Conservation (phyloP, 1,140 invertebrate genomes). For the Microplitis mediator region DNA sequence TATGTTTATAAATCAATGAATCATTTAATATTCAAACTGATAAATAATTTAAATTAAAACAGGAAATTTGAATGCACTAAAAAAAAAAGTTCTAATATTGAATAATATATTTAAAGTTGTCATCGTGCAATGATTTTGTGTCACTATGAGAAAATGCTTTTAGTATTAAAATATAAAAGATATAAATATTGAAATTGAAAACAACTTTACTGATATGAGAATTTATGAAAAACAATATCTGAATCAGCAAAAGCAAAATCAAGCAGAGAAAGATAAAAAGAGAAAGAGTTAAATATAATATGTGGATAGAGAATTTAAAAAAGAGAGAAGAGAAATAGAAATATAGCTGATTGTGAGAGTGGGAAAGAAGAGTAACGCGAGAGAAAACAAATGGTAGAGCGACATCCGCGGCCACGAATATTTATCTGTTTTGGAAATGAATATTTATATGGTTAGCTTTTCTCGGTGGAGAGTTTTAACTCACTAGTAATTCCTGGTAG, state of each 20-base stretch:
- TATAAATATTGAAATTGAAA: neutral
- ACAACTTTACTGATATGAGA: neutral
- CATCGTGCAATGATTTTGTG: neutral
- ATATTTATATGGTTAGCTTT: constrained; percentile 48
- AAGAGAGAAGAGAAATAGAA: no score
- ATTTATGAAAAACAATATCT: constrained; percentile 3
- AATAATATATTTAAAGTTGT: neutral
- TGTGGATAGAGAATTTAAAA: no score
- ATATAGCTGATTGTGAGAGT: neutral
- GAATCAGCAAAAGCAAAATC: neutral
- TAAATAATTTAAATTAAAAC: no score
- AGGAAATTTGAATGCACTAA: neutral
- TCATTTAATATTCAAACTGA: neutral
- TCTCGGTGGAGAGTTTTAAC: constrained; percentile 7
- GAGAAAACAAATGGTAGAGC: neutral
- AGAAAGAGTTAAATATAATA: neutral
- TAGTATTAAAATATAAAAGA: neutral
- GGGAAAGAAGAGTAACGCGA: no score
- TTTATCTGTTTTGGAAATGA: constrained; percentile 50
- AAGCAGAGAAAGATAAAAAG: neutral
- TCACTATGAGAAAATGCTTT: neutral
- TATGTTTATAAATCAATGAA: neutral
- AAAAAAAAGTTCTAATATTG: neutral
- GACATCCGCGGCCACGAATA: constrained; percentile 34
- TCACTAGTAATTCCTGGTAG: neutral